Base-by-base conservation (phyloP, 2,888 invertebrate species). In the Trichacis sp. region DNA sequence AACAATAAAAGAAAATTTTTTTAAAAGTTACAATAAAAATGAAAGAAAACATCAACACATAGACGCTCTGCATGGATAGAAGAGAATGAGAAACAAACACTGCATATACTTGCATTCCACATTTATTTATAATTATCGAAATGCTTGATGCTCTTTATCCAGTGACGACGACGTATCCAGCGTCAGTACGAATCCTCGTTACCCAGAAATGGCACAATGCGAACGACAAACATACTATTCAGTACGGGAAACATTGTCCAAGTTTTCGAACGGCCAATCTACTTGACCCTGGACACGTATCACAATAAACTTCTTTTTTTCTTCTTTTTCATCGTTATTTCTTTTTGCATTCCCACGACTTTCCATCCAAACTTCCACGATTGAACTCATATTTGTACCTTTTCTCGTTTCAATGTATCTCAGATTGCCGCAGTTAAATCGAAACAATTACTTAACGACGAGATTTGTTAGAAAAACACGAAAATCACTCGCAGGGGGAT, bases 151-250 rank as follows among this genome's bases (percentile, higher is more conserved):
- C 67, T 63, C 65, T 69, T 67, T 71, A 68, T 57, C 61, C 63
- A 72, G 62, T 67, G 69, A 70, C 63, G 69, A 70, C 64, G 69
- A 73, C 69, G 71, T 71, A 70, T 73, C 71, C 70, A 71, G 68
- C 64, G 64, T 68, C 68, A 64, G 64, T 61, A 68, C 61, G 64
- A 64, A 68, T 68, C 57, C 53, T 64, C 52, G 53, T 49, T 52
- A 64, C 61, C 57, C 64, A 57, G 64, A 60, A 64, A 68, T 68
- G 64, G 40, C 40, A 15, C 40, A 15, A 40, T 15, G 40, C 40
- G 14, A 40, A 40, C 68, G 64, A 49, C 64, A 63, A 56, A 61
- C 68, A 68, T 63, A 64, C 60, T 63, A 63, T 19, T 19, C 58
- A 67, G 67, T 60, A 69, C 42, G 57, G 64, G 61, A 69, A 64